Evolutionary conservation across 2,797 vertebrate species (phyloP).

Genomic region (Aphelocoma californica): DNA sequence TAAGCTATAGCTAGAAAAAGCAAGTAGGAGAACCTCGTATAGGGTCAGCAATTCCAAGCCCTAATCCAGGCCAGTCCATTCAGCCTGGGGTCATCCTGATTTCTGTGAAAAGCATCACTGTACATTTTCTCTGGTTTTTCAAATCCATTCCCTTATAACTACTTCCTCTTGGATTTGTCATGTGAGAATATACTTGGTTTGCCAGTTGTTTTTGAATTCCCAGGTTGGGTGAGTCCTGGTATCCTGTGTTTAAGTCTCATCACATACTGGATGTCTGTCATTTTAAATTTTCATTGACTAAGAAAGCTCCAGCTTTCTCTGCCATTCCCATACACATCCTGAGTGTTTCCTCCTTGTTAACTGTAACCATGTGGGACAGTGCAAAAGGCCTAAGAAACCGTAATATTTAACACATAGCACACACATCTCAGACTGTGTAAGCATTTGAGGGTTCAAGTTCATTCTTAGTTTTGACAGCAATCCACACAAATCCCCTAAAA

Average conservation of each 20-base stretch:
- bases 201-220: background rate
- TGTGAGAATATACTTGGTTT: background rate
- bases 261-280: background rate
- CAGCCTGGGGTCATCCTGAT: background rate
- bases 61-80: background rate
- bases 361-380: background rate
- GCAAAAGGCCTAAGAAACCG: background rate
- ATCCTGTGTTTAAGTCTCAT: background rate
- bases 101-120: background rate
- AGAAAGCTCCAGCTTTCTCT: background rate
- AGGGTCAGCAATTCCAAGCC: background rate
- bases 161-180: background rate
- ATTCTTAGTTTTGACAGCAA: constrained; percentile 13
- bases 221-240: background rate
- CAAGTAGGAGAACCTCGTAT: background rate
- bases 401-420: background rate
- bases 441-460: background rate
- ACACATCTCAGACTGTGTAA: background rate
- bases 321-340: background rate
- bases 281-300: background rate
- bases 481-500: background rate
- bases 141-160: background rate
- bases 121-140: background rate
- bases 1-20: background rate
- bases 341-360: background rate